Evolutionary conservation across 2,888 invertebrate species (phyloP).

Genomic region (Ligdia adustata): DNA sequence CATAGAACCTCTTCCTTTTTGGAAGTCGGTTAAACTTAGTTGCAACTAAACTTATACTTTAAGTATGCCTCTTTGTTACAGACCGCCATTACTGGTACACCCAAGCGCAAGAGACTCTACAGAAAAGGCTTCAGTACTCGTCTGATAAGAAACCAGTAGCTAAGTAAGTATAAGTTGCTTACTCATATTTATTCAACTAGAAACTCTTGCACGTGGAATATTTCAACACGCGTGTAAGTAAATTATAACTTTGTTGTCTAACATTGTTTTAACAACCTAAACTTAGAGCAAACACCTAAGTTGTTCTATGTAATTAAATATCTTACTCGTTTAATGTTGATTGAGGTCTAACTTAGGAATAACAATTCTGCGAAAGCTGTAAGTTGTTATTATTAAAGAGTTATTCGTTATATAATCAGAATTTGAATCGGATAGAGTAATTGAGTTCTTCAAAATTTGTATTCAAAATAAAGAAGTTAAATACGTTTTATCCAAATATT

Average conservation of each 20-base stretch:
- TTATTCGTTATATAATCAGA: background rate
- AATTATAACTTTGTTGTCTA: slow-evolving; percentile 15
- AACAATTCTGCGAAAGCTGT: background rate
- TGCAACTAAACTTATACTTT: slow-evolving; percentile 1
- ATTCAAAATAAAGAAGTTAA: too few relatives aligned
- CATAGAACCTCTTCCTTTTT: too few relatives aligned
- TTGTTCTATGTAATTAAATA: slow-evolving; percentile 15
- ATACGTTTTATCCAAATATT: too few relatives aligned
- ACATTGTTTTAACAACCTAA: slow-evolving; percentile 21
- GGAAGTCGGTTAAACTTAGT: too few relatives aligned
- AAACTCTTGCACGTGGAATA: slow-evolving; percentile 5
- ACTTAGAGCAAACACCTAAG: slow-evolving; percentile 11
- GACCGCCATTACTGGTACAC: slow-evolving; percentile 85
- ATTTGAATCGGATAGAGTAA: too few relatives aligned
- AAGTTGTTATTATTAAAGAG: background rate
- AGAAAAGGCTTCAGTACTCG: slow-evolving; percentile 79
- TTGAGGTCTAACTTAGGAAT: slow-evolving; percentile 1
- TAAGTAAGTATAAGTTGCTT: slow-evolving; percentile 62
- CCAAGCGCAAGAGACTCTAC: slow-evolving; percentile 81
- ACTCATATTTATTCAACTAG: slow-evolving; percentile 4
- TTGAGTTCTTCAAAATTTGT: too few relatives aligned
- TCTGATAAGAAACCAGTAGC: slow-evolving; percentile 75
- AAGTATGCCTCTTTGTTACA: too few relatives aligned
- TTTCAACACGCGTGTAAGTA: slow-evolving; percentile 16
- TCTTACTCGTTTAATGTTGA: slow-evolving; percentile 3